These are phyloP conservation scores for Babylonia areolata DNA, from an alignment of 1,140 invertebrate species.

Conservation along the genomic window DNA sequence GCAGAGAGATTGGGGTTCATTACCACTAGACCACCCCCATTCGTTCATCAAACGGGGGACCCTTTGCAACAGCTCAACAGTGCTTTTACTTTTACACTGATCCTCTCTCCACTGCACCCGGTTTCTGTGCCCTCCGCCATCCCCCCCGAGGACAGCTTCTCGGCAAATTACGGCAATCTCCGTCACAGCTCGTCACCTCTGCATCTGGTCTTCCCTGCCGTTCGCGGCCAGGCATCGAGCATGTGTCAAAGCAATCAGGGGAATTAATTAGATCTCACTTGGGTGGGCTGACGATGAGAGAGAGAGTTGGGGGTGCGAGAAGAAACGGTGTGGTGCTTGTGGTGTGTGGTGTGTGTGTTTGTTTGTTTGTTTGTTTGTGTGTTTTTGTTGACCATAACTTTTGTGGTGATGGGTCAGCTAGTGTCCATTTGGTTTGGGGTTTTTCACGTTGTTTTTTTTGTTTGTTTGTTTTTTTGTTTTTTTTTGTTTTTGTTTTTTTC, in stretches of 20 bases:
- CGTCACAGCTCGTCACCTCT: background rate
- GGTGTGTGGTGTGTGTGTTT: background rate
- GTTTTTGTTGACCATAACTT: no score
- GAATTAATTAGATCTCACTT: background rate
- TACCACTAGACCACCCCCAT: no score
- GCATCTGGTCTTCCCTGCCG: background rate
- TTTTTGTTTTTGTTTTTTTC: background rate
- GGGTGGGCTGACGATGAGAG: background rate
- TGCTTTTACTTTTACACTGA: no score
- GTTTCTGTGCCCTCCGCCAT: background rate
- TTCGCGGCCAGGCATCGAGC: background rate
- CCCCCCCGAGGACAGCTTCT: background rate
- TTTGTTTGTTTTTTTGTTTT: background rate
- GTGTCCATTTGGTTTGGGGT: no score
- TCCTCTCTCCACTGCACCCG: background rate
- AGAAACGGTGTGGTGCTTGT: background rate
- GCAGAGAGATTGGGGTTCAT: no score
- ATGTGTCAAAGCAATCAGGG: background rate
- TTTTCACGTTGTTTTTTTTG: no score
- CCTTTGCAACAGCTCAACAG: no score
- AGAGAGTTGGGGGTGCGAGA: no score
- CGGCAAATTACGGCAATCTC: constrained; percentile 7
- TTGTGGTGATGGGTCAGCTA: no score
- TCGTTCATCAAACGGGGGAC: no score
- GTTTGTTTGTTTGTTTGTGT: background rate